A percentile compares a stretch with the other conserved stretches of the same genome.
phyloP scores from a whole-genome alignment of 2,888 invertebrate species.

The Nysson spinosus region DNA sequence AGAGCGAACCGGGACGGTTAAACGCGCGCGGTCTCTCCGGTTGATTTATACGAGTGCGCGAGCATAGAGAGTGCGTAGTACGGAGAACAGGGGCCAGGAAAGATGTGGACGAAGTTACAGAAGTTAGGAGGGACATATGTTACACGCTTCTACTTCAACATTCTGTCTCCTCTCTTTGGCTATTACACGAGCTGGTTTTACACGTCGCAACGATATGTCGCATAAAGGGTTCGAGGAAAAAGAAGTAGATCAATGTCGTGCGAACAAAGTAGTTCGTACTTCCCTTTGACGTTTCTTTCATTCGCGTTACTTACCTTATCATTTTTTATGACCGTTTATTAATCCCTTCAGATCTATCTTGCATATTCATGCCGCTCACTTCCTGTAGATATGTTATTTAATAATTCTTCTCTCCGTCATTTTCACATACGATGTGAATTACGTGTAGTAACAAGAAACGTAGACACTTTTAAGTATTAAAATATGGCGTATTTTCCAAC shows the following conservation, averaged over 20 bases:
- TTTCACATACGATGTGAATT: no score
- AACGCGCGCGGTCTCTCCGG: conserved; percentile 47
- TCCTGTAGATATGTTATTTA: no score
- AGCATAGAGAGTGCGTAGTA: conserved; percentile 69
- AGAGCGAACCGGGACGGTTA: conserved; percentile 61
- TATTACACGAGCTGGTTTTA: conserved; percentile 19
- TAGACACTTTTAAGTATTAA: no score
- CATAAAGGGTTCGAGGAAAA: conserved; percentile 1
- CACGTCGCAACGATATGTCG: conserved; percentile 3
- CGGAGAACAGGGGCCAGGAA: conserved; percentile 52
- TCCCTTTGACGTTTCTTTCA: no score
- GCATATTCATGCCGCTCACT: no score
- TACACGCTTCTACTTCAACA: conserved; percentile 8
- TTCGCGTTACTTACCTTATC: no score
- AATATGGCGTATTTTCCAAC: no score
- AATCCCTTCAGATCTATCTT: no score
- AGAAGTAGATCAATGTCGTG: conserved; percentile 1
- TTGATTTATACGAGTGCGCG: conserved; percentile 68
- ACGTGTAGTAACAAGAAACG: no score
- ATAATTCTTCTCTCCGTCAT: no score
- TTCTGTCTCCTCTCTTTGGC: conserved; percentile 1
- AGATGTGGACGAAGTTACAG: conserved; percentile 12
- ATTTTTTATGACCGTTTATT: no score
- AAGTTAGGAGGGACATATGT: conserved; percentile 25
- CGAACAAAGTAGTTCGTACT: no score